These are phyloP conservation scores for Ashinkailepas kermadecensis DNA, from an alignment of 2,888 invertebrate species.

Conservation along the genomic window DNA sequence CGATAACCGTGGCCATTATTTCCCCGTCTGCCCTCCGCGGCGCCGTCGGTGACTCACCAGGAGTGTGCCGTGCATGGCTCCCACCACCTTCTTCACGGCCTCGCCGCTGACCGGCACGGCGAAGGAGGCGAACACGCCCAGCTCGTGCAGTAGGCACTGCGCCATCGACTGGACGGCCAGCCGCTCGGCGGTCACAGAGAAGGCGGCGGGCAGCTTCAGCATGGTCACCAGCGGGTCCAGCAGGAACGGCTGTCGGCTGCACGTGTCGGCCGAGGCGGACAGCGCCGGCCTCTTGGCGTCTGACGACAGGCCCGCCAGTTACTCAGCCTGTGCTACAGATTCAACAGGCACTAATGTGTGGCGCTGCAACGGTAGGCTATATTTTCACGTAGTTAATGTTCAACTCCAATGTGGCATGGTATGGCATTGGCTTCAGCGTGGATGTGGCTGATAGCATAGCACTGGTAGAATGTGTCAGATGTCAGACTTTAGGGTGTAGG, in stretches of 20 bases:
- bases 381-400: too few species aligned
- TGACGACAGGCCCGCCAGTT: neutral
- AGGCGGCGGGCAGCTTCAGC: slow-evolving; percentile 6
- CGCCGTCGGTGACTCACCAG: neutral
- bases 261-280: neutral
- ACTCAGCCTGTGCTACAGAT: too few species aligned
- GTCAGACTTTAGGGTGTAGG: too few species aligned
- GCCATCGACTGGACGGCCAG: slow-evolving; percentile 12
- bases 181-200: neutral
- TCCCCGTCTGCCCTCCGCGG: too few species aligned
- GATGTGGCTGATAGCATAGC: too few species aligned
- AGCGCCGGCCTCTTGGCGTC: neutral
- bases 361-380: too few species aligned
- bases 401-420: too few species aligned
- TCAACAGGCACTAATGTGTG: too few species aligned
- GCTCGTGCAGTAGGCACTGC: neutral
- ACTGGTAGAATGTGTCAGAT: too few species aligned
- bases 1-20: too few species aligned
- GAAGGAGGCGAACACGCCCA: slow-evolving; percentile 7
- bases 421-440: too few species aligned
- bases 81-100: neutral
- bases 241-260: neutral
- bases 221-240: neutral
- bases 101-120: neutral
- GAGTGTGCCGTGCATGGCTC: neutral